Conservation (phyloP, 2,797 vertebrate species). For the Molossus molossus region DNA sequence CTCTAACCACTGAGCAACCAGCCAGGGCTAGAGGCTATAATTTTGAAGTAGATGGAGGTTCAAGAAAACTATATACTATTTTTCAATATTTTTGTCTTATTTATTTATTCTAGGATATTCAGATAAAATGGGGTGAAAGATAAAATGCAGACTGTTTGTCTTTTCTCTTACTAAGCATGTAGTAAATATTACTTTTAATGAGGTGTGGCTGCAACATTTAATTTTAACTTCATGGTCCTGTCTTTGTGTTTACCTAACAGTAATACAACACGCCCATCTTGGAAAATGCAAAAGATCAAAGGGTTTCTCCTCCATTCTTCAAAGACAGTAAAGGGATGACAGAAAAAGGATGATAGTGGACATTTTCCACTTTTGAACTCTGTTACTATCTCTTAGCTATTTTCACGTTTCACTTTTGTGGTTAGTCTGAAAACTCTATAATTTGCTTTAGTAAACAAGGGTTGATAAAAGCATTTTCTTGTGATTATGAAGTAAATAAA, state of each 20-base stretch:
- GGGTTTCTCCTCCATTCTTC: conserved; percentile 31
- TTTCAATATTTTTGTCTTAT: conserved; percentile 31
- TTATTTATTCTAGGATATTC: conserved; percentile 48
- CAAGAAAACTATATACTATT: neutral
- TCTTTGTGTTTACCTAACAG: conserved; percentile 74
- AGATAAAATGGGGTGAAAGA: conserved; percentile 58
- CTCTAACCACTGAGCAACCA: no score
- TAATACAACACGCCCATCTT: conserved; percentile 48
- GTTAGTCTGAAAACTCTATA: conserved; percentile 65
- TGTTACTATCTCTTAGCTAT: conserved; percentile 47
- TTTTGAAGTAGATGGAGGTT: conserved; percentile 21
- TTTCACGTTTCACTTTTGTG: conserved; percentile 65
- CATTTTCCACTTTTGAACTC: conserved; percentile 64
- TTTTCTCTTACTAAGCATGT: conserved; percentile 58
- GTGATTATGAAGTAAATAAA: conserved; percentile 64
- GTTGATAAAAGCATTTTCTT: conserved; percentile 78
- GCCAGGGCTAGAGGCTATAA: neutral
- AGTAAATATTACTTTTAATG: conserved; percentile 84
- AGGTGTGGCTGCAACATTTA: conserved; percentile 77
- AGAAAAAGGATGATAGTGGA: conserved; percentile 59
- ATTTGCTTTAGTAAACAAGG: conserved; percentile 59
- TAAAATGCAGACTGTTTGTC: conserved; percentile 30
- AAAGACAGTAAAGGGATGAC: conserved; percentile 73
- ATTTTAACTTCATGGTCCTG: conserved; percentile 71
- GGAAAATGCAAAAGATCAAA: conserved; percentile 72